phyloP scores from a whole-genome alignment of 2,113 vertebrate genomes.

The Baryphthengus martii region DNA sequence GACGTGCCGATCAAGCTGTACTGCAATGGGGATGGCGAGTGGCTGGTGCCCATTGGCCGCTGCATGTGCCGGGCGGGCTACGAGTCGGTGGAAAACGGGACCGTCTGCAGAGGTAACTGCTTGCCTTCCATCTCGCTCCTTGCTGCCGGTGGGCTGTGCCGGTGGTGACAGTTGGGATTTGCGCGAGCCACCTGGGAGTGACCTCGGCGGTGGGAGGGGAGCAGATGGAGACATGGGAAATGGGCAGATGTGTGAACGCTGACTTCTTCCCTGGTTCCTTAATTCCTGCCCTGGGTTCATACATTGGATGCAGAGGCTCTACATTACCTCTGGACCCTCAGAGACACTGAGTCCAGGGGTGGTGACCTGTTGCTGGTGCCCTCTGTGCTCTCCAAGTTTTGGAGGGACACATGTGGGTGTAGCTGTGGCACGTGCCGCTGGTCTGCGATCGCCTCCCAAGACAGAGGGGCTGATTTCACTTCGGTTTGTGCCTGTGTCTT shows the following conservation, averaged over 20 bases:
- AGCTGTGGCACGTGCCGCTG: fast-evolving
- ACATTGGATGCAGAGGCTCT: background rate
- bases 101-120: conserved; percentile 86
- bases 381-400: background rate
- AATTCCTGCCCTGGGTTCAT: fast-evolving
- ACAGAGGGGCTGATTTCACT: background rate
- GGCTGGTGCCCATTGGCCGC: conserved; percentile 95
- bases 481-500: background rate
- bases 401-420: fast-evolving
- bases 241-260: background rate
- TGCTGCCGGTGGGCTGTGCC: fast-evolving
- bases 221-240: fast-evolving
- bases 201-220: background rate
- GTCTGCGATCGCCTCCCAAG: background rate
- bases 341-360: background rate
- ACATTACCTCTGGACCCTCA: fast-evolving
- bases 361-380: background rate
- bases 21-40: conserved; percentile 94
- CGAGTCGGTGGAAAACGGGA: conserved; percentile 86
- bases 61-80: conserved; percentile 92
- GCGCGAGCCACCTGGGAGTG: fast-evolving
- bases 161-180: background rate
- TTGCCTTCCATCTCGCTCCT: fast-evolving
- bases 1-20: conserved; percentile 96
- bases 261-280: background rate